Conservation (phyloP, 2,888 invertebrate species). For the Spatulosminthurus flaviceps region DNA sequence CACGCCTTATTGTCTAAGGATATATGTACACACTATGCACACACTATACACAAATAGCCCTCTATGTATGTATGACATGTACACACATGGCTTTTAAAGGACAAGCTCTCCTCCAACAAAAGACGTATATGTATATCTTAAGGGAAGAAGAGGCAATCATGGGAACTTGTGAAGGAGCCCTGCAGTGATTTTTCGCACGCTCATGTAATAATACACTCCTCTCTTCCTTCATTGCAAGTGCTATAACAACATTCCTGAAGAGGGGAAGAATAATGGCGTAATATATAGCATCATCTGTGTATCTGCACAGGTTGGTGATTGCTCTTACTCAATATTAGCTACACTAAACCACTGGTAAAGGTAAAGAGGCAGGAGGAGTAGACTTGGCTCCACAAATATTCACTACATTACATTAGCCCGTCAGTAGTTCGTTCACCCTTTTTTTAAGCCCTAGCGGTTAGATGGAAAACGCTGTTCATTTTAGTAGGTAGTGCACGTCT, state of each 20-base stretch:
- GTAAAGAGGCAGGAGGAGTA: conserved; percentile 1
- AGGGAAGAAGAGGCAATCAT: background rate
- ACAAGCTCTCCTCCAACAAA: background rate
- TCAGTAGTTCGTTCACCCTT: conserved; percentile 53
- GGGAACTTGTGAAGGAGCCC: conserved; percentile 30
- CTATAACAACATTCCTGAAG: conserved; percentile 16
- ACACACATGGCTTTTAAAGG: too few species aligned
- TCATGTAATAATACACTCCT: conserved; percentile 28
- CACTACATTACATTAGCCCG: conserved; percentile 35
- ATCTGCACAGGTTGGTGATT: background rate
- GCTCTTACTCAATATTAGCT: background rate
- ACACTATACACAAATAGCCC: too few species aligned
- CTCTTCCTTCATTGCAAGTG: conserved; percentile 19
- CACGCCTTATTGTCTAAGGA: too few species aligned
- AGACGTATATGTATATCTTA: background rate
- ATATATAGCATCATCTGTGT: conserved; percentile 18
- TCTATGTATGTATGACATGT: too few species aligned
- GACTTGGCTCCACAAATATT: conserved; percentile 13
- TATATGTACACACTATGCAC: too few species aligned
- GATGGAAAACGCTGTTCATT: conserved; percentile 40
- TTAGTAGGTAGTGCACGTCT: conserved; percentile 21
- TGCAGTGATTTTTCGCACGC: conserved; percentile 51
- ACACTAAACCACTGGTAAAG: background rate
- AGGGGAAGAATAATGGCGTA: conserved; percentile 25
- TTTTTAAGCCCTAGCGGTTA: conserved; percentile 51